Evolutionary conservation across 2,113 vertebrate genomes (phyloP), one percentile per base, ranked within the genome.

Genomic region (Callionymus lyra): DNA sequence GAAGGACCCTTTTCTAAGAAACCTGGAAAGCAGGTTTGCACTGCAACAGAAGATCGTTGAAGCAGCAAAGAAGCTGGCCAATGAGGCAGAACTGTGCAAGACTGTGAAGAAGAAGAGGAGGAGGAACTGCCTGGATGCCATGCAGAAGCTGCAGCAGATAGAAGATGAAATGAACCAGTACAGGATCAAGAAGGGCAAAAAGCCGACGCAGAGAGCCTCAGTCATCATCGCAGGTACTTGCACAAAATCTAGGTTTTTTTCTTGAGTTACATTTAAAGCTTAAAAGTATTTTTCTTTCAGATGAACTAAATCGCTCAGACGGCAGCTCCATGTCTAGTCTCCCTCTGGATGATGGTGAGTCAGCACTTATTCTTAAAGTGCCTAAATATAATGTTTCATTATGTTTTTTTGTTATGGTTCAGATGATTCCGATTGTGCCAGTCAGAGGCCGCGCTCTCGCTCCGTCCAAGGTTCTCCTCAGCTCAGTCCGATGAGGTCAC

Each of bases 1-100:
- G 5, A 70, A 98, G 93, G 94, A 98, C 65, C 91, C 92, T 0
- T 59, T 89, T 45, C 72, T 98, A 42, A 90, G 92, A 66, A 90
- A 92, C 61, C 71, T 98, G 82, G 94, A 98, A 74, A 91, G 89
- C 74, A 90, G 92, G 53, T 96, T 97, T 49, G 80, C 92, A 12
- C 90, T 98, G 54, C 95, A 98, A 68, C 89, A 89, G 54, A 96
- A 96, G 77, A 84, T 98, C 39, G 90, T 97, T 19, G 94, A 98
- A 78, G 95, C 95, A 6, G 91, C 89, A 0, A 94, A 92, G 77
- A 98, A 94, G 70, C 88, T 98, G 2, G 91, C 91, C 11, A 85
- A 63, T 0, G 95, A 98, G 68, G 32, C 86, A 2, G 92, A 98
- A 42, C 65, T 96, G 33, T 89, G 88, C 63, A 97, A 97, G 79